These are phyloP conservation scores for Galerucella calmariensis DNA, from an alignment of 2,888 invertebrate species.

Conservation along the genomic window DNA sequence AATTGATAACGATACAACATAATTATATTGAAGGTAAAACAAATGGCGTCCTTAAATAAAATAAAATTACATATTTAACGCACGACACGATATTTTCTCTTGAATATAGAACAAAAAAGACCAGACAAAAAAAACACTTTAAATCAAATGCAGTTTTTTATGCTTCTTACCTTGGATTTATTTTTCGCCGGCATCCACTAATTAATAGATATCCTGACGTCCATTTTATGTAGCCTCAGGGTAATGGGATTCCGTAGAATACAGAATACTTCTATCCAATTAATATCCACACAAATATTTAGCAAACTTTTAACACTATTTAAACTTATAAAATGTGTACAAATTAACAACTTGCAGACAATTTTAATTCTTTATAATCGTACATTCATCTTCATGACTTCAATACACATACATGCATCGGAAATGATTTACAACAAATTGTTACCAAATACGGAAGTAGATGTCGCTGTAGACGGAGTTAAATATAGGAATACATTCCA, in stretches of 20 bases:
- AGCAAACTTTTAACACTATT: background rate
- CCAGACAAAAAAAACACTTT: background rate
- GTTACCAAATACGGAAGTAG: background rate
- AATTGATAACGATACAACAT: background rate
- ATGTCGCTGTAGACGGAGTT: background rate
- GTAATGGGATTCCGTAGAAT: background rate
- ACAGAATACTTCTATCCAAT: background rate
- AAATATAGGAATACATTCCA: background rate
- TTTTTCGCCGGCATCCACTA: background rate
- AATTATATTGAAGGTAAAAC: constrained; percentile 1
- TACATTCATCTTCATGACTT: too few relatives aligned
- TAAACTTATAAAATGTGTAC: background rate
- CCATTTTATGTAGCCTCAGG: background rate
- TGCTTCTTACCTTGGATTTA: background rate
- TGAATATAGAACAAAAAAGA: background rate
- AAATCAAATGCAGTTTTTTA: background rate
- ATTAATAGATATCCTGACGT: background rate
- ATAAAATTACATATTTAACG: background rate
- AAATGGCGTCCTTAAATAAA: constrained; percentile 5
- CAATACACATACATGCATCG: background rate
- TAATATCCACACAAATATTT: background rate
- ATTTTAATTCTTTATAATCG: background rate
- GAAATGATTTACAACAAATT: background rate
- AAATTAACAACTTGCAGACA: background rate
- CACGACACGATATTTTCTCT: background rate